phyloP scores from a whole-genome alignment of 2,113 vertebrate genomes.

The Podarcis raffonei region DNA sequence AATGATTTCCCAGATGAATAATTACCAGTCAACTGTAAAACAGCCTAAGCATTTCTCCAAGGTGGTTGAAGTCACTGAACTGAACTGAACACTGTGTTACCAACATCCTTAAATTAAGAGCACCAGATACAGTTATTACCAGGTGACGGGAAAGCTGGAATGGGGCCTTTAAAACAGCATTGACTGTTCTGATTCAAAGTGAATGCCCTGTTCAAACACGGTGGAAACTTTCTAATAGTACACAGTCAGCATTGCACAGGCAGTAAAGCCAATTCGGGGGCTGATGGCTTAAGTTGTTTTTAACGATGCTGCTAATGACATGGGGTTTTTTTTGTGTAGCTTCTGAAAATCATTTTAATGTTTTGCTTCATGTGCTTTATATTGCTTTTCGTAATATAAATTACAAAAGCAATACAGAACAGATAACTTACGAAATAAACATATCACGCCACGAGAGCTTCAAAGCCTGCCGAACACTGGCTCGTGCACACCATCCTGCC shows the following conservation, averaged over 20 bases:
- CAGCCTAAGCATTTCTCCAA: not conserved
- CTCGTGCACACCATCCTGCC: no score
- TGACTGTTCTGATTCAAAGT: not conserved
- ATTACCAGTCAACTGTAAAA: not conserved
- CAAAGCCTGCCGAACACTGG: no score
- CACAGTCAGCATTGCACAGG: not conserved
- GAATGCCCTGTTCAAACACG: not conserved
- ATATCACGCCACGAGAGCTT: no score
- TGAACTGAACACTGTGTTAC: not conserved
- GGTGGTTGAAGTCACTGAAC: not conserved
- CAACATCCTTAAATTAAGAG: not conserved
- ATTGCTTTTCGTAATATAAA: no score
- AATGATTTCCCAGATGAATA: constrained; percentile 10
- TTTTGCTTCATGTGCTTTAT: no score
- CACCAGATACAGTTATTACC: not conserved
- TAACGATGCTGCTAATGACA: no score
- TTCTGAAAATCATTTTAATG: no score
- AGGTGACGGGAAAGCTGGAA: not conserved
- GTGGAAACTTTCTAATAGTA: not conserved
- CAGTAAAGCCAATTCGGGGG: no score
- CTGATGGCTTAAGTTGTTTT: no score
- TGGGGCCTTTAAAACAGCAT: not conserved
- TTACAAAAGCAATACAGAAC: no score
- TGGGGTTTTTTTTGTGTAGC: no score
- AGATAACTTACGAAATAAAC: no score